phyloP scores from a whole-genome alignment of 2,797 vertebrate species.

The Liparis tanakae region DNA sequence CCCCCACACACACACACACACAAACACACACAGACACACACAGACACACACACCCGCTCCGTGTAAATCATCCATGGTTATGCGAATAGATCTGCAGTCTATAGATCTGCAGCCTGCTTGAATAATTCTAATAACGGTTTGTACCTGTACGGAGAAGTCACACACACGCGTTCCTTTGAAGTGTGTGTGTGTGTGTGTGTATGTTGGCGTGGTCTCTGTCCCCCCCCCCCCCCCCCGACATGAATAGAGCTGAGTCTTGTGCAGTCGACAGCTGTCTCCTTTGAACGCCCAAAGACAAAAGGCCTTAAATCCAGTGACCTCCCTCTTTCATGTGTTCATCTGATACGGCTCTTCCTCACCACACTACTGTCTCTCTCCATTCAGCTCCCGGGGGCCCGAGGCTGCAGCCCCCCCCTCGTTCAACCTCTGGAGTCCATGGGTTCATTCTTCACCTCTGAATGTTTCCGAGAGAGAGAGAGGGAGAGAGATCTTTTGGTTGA shows the following conservation, averaged over 20 bases:
- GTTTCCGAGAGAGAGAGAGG: neutral
- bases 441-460: conserved; percentile 5
- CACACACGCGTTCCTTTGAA: conserved; percentile 57
- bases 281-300: conserved; percentile 85
- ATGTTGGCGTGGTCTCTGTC: conserved; percentile 71
- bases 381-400: conserved; percentile 43
- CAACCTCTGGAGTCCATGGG: conserved; percentile 11
- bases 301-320: conserved; percentile 81
- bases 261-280: conserved; percentile 85
- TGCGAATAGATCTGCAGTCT: conserved; percentile 5
- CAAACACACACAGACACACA: too few relatives aligned
- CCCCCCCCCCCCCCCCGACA: conserved; percentile 60
- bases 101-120: neutral
- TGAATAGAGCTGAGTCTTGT: conserved; percentile 79
- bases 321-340: conserved; percentile 84
- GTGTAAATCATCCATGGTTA: conserved; percentile 7
- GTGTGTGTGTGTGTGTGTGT: conserved; percentile 60
- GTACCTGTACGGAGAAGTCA: conserved; percentile 37
- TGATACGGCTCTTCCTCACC: conserved; percentile 80
- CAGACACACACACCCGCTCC: too few relatives aligned
- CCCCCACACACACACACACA: too few relatives aligned
- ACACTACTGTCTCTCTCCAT: conserved; percentile 65
- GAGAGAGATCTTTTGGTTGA: neutral
- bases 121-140: conserved; percentile 33
- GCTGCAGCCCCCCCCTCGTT: conserved; percentile 31